These are phyloP conservation scores for Myiozetetes cayanensis DNA, from an alignment of 2,113 vertebrate species.

Conservation along the genomic window DNA sequence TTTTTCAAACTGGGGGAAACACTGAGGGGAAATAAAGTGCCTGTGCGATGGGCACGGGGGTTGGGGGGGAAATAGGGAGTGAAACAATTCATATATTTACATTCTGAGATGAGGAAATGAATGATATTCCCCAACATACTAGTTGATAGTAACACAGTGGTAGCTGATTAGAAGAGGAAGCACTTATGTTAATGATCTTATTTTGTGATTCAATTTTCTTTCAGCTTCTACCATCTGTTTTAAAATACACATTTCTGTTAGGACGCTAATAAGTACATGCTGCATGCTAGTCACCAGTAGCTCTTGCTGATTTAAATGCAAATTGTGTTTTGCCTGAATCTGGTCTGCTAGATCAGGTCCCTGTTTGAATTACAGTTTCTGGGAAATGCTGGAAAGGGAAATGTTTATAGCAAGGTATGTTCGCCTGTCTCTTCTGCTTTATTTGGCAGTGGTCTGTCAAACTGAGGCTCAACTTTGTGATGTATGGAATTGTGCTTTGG, in stretches of 20 bases:
- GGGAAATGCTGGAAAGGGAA: background rate
- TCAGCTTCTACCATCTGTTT: conserved; percentile 53
- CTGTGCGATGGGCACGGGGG: background rate
- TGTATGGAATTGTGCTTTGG: background rate
- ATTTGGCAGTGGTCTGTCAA: background rate
- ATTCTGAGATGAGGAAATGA: conserved; percentile 17
- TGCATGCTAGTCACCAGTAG: background rate
- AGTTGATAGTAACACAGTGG: conserved; percentile 19
- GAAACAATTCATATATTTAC: background rate
- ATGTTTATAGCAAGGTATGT: background rate
- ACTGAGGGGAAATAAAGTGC: background rate
- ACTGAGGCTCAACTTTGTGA: background rate
- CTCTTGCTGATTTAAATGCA: background rate
- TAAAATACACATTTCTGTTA: conserved; percentile 33
- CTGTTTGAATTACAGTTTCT: background rate
- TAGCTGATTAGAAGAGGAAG: conserved; percentile 59
- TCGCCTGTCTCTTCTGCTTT: background rate
- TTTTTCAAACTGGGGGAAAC: background rate
- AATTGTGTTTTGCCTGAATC: background rate
- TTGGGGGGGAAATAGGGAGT: rapidly evolving
- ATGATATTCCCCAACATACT: background rate
- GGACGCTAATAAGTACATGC: background rate
- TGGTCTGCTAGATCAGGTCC: background rate
- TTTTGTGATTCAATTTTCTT: conserved; percentile 58
- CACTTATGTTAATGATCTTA: conserved; percentile 46